phyloP scores from a whole-genome alignment of 2,113 vertebrate species.

The Pedionomus torquatus region DNA sequence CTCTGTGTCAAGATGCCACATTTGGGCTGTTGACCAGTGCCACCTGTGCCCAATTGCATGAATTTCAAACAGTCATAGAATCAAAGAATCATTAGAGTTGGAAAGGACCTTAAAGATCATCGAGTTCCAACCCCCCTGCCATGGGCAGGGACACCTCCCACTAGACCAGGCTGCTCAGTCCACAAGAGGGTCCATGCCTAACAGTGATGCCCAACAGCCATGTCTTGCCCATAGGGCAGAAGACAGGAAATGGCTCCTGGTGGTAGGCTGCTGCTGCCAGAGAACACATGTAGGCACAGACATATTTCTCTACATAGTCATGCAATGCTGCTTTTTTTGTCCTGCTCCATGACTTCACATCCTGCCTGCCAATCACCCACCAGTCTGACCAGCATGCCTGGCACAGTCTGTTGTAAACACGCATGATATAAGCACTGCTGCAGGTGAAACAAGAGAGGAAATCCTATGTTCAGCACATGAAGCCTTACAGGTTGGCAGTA shows the following conservation, averaged over 20 bases:
- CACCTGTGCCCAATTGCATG: rapidly evolving
- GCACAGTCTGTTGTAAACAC: background rate
- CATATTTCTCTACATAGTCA: background rate
- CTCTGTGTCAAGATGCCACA: background rate
- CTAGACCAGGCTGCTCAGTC: too few species aligned
- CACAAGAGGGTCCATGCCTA: background rate
- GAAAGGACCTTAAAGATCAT: too few species aligned
- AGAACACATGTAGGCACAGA: background rate
- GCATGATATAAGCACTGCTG: rapidly evolving
- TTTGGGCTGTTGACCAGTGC: background rate
- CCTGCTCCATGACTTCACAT: background rate
- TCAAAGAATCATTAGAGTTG: too few species aligned
- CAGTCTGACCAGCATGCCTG: background rate
- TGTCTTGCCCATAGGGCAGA: background rate
- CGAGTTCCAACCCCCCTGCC: too few species aligned
- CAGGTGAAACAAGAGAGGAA: background rate
- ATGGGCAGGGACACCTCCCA: too few species aligned
- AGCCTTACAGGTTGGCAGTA: background rate
- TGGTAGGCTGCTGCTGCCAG: background rate
- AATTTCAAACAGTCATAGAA: background rate
- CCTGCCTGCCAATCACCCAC: background rate
- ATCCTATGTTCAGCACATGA: background rate
- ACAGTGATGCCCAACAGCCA: background rate
- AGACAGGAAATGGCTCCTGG: background rate
- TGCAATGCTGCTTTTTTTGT: background rate